Base-by-base conservation (phyloP, 2,113 vertebrate genomes). In the Bombycilla garrulus region DNA sequence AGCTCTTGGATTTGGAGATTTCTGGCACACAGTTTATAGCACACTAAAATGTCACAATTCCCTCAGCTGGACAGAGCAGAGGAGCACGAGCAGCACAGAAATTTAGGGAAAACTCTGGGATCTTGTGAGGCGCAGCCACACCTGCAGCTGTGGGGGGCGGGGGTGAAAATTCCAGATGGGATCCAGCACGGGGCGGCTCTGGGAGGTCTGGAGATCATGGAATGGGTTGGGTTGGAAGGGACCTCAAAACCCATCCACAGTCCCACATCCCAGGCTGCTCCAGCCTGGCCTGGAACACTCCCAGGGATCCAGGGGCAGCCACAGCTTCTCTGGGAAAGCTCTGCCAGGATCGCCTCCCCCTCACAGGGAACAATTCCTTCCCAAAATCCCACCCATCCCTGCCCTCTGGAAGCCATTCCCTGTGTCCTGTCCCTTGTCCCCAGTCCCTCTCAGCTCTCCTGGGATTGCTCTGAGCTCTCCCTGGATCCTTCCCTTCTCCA, bases 151-250 rank as follows among this genome's bases (percentile, higher is more conserved):
- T 3, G 2, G 20, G 38, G 19, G 23, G 2, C 0, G 5, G 40
- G 3, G 0, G 6, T 2, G 50, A 0, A 3, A 10, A 11, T 36
- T 5, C 1, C n/a, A 24, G 58, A 2, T 5, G n/a, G 29, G 40
- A 64, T 26, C 65, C 42, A 44, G 31, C 56, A 8, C 0, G 20
- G 56, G 33, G 23, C 26, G 65, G 45, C 2, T 6, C 54, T 50
- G 38, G 13, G 8, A 58, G 25, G 2, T 45, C 1, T 9, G 25
- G 38, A 19, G n/a, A 45, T 44, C 44, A 24, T 4, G 40, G 69
- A 38, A 6, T 11, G 44, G 23, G 6, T 51, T 65, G 44, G 31
- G 31, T 6, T 16, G 15, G 26, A 11, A 65, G 10, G 12, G 26
- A 57, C 2, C 26, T 65, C 5, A 44, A 65, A 44, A 3, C 1